Percentiles rank a stretch among this genome's conserved stretches.
Conservation (phyloP, 2,888 invertebrate genomes). For the Microplitis manilae region DNA sequence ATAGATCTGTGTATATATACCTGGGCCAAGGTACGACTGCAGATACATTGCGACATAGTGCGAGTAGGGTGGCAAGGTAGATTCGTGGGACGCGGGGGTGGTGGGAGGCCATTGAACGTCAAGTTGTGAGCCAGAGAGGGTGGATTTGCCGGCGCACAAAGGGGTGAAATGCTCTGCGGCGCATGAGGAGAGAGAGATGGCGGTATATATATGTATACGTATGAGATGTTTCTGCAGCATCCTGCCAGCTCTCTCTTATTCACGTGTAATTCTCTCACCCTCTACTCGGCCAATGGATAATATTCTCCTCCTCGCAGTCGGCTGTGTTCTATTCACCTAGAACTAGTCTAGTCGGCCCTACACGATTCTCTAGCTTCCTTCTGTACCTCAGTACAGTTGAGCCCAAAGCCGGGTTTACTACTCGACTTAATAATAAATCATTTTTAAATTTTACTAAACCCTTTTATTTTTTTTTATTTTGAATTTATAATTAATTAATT, state of each 20-base stretch:
- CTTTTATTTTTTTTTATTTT: too few relatives aligned
- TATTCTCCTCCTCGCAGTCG: too few relatives aligned
- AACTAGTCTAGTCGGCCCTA: slow-evolving; percentile 33
- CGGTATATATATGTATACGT: too few relatives aligned
- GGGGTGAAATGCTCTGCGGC: slow-evolving; percentile 64
- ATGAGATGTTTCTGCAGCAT: slow-evolving; percentile 63
- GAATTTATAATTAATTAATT: too few relatives aligned
- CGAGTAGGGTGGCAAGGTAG: slow-evolving; percentile 49
- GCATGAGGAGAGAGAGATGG: slow-evolving; percentile 41
- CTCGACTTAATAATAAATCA: slow-evolving; percentile 50
- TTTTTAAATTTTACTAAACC: too few relatives aligned
- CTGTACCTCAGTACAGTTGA: slow-evolving; percentile 54
- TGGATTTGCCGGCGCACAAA: slow-evolving; percentile 41
- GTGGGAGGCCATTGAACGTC: slow-evolving; percentile 16
- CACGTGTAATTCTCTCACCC: slow-evolving; percentile 41
- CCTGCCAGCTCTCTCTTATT: slow-evolving; percentile 52
- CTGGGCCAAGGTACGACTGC: slow-evolving; percentile 55
- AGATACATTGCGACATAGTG: slow-evolving; percentile 69
- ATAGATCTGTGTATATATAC: slow-evolving; percentile 26
- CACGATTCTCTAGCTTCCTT: too few relatives aligned
- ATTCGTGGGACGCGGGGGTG: slow-evolving; percentile 28
- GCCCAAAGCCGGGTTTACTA: slow-evolving; percentile 56
- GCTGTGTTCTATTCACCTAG: too few relatives aligned
- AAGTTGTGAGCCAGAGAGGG: neutral
- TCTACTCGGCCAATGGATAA: slow-evolving; percentile 23